A percentile compares a stretch with the other conserved stretches of the same genome.
Conservation (phyloP, 2,888 invertebrate species). For the Stenchaetothrips biformis region DNA sequence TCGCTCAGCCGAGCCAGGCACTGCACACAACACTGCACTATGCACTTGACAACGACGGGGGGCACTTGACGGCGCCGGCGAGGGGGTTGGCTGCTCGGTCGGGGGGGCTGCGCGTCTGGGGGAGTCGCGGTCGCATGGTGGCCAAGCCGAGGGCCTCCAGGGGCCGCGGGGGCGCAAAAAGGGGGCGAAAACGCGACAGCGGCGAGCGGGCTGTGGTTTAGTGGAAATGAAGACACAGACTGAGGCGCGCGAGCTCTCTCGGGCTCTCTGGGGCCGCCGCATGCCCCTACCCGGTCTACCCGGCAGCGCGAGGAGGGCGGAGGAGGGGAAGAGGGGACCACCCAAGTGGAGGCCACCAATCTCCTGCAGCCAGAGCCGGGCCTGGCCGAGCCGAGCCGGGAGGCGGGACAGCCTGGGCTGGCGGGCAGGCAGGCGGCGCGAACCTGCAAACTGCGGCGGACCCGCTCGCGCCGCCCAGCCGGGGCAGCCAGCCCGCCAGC, state of each 20-base stretch:
- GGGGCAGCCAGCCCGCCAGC: not conserved
- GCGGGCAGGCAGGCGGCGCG: constrained; percentile 7
- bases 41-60: not conserved
- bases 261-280: not conserved
- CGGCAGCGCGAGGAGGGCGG: constrained; percentile 10
- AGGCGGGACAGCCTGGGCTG: not conserved
- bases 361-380: not conserved
- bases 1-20: no score
- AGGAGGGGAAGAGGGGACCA: constrained; percentile 4
- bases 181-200: not conserved
- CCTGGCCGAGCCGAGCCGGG: not conserved
- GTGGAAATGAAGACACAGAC: constrained; percentile 3
- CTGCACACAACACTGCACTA: no score
- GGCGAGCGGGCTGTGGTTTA: not conserved
- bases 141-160: not conserved
- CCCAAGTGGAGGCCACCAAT: constrained; percentile 24
- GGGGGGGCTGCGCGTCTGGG: not conserved
- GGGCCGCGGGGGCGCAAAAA: no score
- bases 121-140: not conserved
- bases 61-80: not conserved
- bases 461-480: not conserved
- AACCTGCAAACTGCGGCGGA: not conserved
- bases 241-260: not conserved
- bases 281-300: no score
- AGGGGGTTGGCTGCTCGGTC: not conserved